Evolutionary conservation across 2,113 vertebrate genomes (phyloP).

Genomic region (Phyllostomus discolor): DNA sequence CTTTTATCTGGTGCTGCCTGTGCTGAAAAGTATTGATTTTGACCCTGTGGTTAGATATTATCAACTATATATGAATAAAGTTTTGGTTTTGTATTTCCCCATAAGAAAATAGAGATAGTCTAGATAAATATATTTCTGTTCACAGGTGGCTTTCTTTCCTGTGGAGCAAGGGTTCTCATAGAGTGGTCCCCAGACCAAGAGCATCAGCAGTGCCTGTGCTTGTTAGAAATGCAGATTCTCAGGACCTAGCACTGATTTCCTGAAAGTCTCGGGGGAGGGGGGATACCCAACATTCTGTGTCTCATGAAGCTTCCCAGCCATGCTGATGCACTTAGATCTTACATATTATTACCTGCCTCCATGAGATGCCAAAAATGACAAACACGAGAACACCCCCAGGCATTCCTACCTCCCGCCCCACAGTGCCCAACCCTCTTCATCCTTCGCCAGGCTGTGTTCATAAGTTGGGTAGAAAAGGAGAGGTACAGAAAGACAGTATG

Average conservation of each 20-base stretch:
- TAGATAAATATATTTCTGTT: background rate
- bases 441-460: background rate
- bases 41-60: background rate
- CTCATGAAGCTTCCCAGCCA: background rate
- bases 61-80: background rate
- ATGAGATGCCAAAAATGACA: background rate
- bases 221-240: background rate
- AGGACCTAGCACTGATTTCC: background rate
- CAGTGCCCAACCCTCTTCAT: background rate
- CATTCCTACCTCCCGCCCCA: background rate
- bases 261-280: background rate
- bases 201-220: background rate
- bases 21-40: background rate
- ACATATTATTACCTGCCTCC: background rate
- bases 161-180: background rate
- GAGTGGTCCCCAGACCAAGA: background rate
- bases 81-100: background rate
- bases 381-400: background rate
- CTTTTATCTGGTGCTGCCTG: background rate
- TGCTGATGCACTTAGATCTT: background rate
- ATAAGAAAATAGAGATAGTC: background rate
- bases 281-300: background rate
- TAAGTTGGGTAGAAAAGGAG: background rate
- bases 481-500: background rate
- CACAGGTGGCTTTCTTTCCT: background rate